These are phyloP conservation scores for Caenorhabditis uteleia DNA, from an alignment of 2,888 invertebrate species.

Conservation along the genomic window DNA sequence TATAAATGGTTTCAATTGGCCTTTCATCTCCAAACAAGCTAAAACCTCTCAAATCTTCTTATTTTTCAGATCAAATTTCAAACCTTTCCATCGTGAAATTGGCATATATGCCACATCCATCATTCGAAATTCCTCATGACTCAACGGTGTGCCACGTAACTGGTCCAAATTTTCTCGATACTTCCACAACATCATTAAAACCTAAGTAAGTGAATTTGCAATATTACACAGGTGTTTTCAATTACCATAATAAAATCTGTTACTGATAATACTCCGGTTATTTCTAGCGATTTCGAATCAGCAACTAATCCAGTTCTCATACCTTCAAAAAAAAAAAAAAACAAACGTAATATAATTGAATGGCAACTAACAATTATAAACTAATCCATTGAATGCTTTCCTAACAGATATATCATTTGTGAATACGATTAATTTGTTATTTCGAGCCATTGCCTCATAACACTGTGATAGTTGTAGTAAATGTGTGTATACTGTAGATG, in stretches of 20 bases:
- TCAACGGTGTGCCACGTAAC: conserved; percentile 36
- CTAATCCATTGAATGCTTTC: conserved; percentile 46
- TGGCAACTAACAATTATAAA: conserved; percentile 42
- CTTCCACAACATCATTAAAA: conserved; percentile 50
- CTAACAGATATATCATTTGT: conserved; percentile 44
- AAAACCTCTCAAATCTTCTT: conserved; percentile 1
- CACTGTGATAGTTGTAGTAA: conserved; percentile 45
- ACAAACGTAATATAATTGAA: neutral
- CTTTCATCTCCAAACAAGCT: conserved; percentile 32
- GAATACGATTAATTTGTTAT: conserved; percentile 46
- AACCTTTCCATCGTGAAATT: conserved; percentile 43
- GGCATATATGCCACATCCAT: conserved; percentile 47
- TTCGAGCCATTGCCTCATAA: conserved; percentile 49
- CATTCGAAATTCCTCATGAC: conserved; percentile 37
- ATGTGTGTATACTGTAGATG: conserved; percentile 43
- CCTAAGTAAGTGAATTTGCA: conserved; percentile 5
- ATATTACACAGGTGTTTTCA: neutral
- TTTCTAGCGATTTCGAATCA: conserved; percentile 37
- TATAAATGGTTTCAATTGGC: conserved; percentile 41
- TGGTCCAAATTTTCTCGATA: conserved; percentile 41
- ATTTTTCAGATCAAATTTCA: conserved; percentile 1
- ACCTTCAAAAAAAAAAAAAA: conserved; percentile 14
- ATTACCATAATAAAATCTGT: conserved; percentile 50
- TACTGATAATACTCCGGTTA: conserved; percentile 47
- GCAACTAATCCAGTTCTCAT: conserved; percentile 44